Conservation (phyloP, 2,888 invertebrate genomes). For the Trichogramma evanescens region DNA sequence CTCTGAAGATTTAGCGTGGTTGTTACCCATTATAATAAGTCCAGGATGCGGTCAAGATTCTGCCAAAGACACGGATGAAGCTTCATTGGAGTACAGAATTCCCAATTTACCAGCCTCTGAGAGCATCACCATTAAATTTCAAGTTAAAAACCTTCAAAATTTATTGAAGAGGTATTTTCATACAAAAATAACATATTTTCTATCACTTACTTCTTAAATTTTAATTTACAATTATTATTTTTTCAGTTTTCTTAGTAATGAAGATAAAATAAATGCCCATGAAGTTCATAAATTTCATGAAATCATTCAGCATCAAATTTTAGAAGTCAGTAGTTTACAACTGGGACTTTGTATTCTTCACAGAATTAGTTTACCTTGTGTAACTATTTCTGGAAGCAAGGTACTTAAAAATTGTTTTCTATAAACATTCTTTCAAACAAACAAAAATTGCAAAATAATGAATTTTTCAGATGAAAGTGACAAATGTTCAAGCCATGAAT, state of each 20-base stretch:
- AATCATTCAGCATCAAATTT: conserved; percentile 30
- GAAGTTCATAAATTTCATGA: conserved; percentile 35
- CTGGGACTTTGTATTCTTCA: conserved; percentile 33
- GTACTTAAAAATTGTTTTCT: conserved; percentile 23
- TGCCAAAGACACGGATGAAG: conserved; percentile 20
- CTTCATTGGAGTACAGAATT: conserved; percentile 33
- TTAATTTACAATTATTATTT: conserved; percentile 3
- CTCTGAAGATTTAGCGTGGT: conserved; percentile 39
- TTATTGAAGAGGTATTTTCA: conserved; percentile 31
- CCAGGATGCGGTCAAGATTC: conserved; percentile 20
- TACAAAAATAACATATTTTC: conserved; percentile 3
- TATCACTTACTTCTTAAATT: background rate
- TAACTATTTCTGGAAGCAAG: conserved; percentile 35
- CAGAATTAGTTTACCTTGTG: conserved; percentile 33
- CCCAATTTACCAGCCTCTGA: conserved; percentile 31
- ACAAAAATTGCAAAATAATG: background rate
- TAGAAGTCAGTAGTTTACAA: conserved; percentile 27
- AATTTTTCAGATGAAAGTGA: conserved; percentile 36
- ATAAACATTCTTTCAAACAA: background rate
- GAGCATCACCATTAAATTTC: conserved; percentile 30
- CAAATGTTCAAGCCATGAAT: conserved; percentile 29
- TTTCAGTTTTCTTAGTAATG: conserved; percentile 21
- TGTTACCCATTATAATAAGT: conserved; percentile 33
- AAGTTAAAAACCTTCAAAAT: conserved; percentile 24
- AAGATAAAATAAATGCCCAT: conserved; percentile 21